Base-by-base conservation (phyloP, 2,797 vertebrate species). In the Pelodytes ibericus region DNA sequence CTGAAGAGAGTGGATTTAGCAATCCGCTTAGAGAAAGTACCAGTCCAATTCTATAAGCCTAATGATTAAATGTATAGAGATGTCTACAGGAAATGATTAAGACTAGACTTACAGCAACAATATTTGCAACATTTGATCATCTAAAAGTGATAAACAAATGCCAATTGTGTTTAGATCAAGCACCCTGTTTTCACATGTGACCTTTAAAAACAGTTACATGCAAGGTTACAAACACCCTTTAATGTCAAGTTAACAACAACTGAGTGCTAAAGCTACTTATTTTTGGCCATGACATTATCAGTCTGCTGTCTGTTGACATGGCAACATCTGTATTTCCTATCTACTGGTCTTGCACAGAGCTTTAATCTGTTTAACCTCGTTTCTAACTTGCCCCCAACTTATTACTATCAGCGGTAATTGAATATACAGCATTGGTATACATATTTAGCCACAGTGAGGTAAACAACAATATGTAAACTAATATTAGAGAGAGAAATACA, bases 271-370 rank as follows among this genome's bases (percentile, higher is more conserved):
- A 58, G 59, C 60, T 57, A 65, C 56, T 62, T 79, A 73, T 73
- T 79, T 68, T 69, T 63, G 71, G 13, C 47, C 53, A 62, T 68
- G 71, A 56, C 76, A 79, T 79, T 73, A 73, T 41, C 70, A 30
- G 64, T 62, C 70, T 73, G 31, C 76, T 33, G 76, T 73, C 64
- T 73, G 76, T 79, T 73, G 57, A 68, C 71, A 73, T 79, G 67
- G 71, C 76, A 79, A 79, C 76, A 57, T 72, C 44, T 24, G 56
- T 61, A 73, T 73, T 73, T 53, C 57, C 33, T 73, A 62, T 47
- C 44, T 63, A 53, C 39, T 51, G 16, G 30, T 56, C 69, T 72
- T 51, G 26, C 53, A 73, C 57, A 33, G 56, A 29, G 47, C 60
- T 60, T n/a, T 79, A 62, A 73, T 73, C 63, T 67, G 51, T 72